phyloP scores from a whole-genome alignment of 2,113 vertebrate species.

The Hemichromis elongatus region DNA sequence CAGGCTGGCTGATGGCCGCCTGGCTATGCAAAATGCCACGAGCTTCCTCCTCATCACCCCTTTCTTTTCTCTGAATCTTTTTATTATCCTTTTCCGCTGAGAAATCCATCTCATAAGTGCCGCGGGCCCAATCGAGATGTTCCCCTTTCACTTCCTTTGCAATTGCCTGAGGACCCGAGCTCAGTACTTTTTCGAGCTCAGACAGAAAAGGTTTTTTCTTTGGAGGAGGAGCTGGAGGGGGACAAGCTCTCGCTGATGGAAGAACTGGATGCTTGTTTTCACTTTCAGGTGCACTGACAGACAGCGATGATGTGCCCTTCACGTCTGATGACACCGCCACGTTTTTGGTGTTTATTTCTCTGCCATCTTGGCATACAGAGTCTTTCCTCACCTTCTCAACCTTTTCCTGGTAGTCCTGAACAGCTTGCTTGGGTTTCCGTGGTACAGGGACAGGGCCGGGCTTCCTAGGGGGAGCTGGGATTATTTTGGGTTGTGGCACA shows the following conservation, averaged over 20 bases:
- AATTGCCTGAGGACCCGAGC: neutral
- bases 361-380: conserved; percentile 61
- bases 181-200: conserved; percentile 10
- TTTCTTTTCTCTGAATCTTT: conserved; percentile 3
- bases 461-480: conserved; percentile 59
- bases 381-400: conserved; percentile 75
- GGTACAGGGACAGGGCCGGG: conserved; percentile 80
- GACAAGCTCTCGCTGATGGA: conserved; percentile 5
- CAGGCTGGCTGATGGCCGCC: conserved; percentile 43
- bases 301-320: conserved; percentile 42
- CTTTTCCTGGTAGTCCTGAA: conserved; percentile 77
- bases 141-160: conserved; percentile 34
- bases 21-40: conserved; percentile 74
- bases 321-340: conserved; percentile 34
- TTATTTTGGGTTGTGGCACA: conserved; percentile 53
- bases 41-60: conserved; percentile 21
- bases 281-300: conserved; percentile 31
- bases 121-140: conserved; percentile 29
- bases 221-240: conserved; percentile 53
- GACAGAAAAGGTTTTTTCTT: conserved; percentile 52
- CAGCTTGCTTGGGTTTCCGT: conserved; percentile 69
- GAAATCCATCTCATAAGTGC: conserved; percentile 26
- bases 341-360: conserved; percentile 37
- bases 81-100: conserved; percentile 35
- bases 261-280: neutral